Evolutionary conservation across 2,797 vertebrate genomes (phyloP), one percentile per base, ranked within the genome.

Genomic region (Schizopygopsis malacanthus): DNA sequence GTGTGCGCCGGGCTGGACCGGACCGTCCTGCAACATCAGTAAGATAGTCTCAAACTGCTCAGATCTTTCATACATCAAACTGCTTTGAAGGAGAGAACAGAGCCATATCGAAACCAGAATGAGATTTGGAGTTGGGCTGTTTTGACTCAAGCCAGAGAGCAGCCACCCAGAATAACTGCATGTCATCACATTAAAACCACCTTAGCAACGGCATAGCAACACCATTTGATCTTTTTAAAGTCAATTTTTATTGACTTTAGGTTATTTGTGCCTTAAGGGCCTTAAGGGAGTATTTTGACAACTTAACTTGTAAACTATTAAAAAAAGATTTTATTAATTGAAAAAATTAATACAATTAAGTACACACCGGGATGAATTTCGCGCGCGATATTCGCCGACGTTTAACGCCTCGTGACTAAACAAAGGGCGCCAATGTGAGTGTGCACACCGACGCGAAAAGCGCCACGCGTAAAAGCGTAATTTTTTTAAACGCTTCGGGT

Each of bases 1-100:
- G 87, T 99, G 98, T 82, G 93, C 95, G 0, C 94, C 96, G 0
- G 98, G 98, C 84, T 99, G 98, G 98, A 97, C 94, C 4, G 97
- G 98, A 75, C 94, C 96, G 25, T 97, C 97, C 5, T 99, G 98
- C 93, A 95, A 93, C 61, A 96, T 95, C 79, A 97, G 98, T 99
- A 95, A 97, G 98, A 75, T 43, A 67, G 4, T 7, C 22, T 43
- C 59, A 65, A 45, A 33, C 41, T 80, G n/a, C n/a, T 28, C 54
- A 22, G 54, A 22, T 41, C 61, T 76, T 12, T 8, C 73, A 39
- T 22, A 37, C 10, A 1, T 7, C 20, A 20, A 39, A 77, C 43
- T 52, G 20, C 45, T 18, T 50, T 50, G 13, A 73, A 73, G 28
- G 15, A 50, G 7, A 73, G 72, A 4, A 1, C 45, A 9, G 4